Evolutionary conservation across 53 echinoderm and acorn worm genomes (phyloP).

Genomic region (Arbacia lixula): DNA sequence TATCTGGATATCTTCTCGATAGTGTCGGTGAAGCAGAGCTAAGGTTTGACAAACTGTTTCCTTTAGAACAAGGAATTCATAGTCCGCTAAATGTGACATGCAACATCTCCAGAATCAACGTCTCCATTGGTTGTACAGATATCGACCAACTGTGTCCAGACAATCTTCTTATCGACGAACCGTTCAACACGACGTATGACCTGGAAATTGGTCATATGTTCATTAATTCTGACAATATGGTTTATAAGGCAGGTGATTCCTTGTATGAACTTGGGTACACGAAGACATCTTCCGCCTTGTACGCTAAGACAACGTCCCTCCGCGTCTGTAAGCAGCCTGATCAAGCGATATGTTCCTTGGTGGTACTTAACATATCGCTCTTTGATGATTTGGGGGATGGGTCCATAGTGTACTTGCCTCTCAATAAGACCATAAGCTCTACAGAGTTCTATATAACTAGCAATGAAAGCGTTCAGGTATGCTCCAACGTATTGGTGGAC

Average conservation of each 20-base stretch:
- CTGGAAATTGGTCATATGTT: too few relatives aligned
- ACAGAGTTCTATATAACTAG: background rate
- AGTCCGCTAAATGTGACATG: too few relatives aligned
- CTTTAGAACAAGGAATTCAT: too few relatives aligned
- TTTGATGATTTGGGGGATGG: slow-evolving; percentile 2
- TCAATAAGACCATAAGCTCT: background rate
- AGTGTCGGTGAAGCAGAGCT: too few relatives aligned
- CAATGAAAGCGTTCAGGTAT: slow-evolving; percentile 5
- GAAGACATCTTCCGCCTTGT: background rate
- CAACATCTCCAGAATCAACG: too few relatives aligned
- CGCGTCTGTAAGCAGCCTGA: background rate
- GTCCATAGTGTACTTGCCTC: background rate
- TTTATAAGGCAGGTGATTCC: background rate
- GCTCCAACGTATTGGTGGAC: background rate
- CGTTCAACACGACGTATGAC: too few relatives aligned
- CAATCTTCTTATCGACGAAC: too few relatives aligned
- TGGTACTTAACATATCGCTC: background rate
- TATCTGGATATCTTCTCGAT: too few relatives aligned
- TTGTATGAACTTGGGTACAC: background rate
- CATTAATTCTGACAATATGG: too few relatives aligned
- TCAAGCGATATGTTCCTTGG: background rate
- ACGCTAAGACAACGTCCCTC: background rate
- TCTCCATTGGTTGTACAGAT: too few relatives aligned
- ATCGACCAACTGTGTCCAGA: too few relatives aligned
- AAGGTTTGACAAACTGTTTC: too few relatives aligned